A percentile compares a stretch with the other conserved stretches of the same genome.
phyloP scores from a whole-genome alignment of 2,113 vertebrate genomes.

The Lophochroa leadbeateri region DNA sequence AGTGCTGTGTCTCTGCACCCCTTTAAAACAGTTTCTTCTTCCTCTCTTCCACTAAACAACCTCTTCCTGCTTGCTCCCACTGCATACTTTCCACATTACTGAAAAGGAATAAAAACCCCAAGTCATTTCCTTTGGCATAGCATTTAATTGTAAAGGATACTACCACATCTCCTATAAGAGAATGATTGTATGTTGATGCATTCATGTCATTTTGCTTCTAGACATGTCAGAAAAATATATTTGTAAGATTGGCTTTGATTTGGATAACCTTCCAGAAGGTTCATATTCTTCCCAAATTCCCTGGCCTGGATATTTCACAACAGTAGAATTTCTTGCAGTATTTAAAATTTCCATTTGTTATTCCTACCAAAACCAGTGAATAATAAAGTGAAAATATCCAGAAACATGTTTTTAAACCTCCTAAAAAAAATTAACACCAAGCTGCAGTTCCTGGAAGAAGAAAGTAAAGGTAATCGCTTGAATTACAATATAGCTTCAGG shows the following conservation, averaged over 20 bases:
- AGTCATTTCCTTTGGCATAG: constrained; percentile 31
- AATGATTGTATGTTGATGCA: not conserved
- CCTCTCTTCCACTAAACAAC: not conserved
- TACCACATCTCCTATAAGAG: not conserved
- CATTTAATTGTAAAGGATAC: not conserved
- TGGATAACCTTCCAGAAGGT: not conserved
- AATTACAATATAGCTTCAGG: not conserved
- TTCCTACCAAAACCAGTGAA: not conserved
- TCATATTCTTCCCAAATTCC: not conserved
- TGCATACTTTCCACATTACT: constrained; percentile 46
- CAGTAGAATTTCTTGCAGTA: not conserved
- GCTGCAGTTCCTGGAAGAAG: not conserved
- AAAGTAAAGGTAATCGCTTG: not conserved
- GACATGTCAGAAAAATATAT: not conserved
- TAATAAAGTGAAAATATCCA: not conserved
- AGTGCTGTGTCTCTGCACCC: not conserved
- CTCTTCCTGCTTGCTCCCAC: not conserved
- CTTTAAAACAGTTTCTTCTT: not conserved
- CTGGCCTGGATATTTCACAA: not conserved
- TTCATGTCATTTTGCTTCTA: not conserved
- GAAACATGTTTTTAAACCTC: not conserved
- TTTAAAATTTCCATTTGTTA: not conserved
- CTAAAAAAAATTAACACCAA: not conserved
- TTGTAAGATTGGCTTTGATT: not conserved
- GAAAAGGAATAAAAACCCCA: constrained; percentile 34